These are phyloP conservation scores for Butastur rufipennis DNA, from an alignment of 2,113 vertebrate species.

Conservation along the genomic window DNA sequence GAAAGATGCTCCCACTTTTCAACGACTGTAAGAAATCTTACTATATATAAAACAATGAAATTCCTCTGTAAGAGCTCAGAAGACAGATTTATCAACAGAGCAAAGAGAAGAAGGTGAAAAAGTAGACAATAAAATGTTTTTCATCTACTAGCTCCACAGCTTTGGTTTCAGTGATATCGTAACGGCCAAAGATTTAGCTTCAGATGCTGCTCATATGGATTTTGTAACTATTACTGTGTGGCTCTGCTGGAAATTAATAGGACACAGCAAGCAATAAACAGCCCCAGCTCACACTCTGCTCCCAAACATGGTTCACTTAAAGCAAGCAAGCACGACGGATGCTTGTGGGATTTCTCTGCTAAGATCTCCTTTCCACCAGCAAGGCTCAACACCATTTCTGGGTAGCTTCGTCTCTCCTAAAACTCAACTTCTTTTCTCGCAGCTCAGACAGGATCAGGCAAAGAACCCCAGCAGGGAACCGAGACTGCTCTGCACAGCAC, in stretches of 20 bases:
- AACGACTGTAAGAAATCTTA: not conserved
- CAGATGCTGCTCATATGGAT: not conserved
- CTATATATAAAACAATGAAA: not conserved
- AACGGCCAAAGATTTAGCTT: not conserved
- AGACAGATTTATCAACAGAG: not conserved
- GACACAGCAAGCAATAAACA: not conserved
- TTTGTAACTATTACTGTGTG: accelerated
- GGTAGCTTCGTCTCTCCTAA: not conserved
- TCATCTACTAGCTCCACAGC: not conserved
- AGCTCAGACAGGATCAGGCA: not conserved
- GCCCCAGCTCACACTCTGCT: not conserved
- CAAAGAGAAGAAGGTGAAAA: not conserved
- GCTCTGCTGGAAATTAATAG: not conserved
- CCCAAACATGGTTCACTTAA: not conserved
- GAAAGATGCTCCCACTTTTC: not conserved
- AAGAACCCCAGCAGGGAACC: accelerated
- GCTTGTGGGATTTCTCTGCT: not conserved
- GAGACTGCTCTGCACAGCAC: not conserved
- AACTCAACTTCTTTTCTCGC: not conserved
- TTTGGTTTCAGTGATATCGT: not conserved
- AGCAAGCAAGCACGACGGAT: accelerated
- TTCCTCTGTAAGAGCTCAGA: not conserved
- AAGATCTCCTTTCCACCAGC: not conserved
- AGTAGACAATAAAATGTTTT: not conserved
- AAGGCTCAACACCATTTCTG: not conserved